Conservation (phyloP, 2,113 vertebrate species). For the Pachypanchax playfairii region DNA sequence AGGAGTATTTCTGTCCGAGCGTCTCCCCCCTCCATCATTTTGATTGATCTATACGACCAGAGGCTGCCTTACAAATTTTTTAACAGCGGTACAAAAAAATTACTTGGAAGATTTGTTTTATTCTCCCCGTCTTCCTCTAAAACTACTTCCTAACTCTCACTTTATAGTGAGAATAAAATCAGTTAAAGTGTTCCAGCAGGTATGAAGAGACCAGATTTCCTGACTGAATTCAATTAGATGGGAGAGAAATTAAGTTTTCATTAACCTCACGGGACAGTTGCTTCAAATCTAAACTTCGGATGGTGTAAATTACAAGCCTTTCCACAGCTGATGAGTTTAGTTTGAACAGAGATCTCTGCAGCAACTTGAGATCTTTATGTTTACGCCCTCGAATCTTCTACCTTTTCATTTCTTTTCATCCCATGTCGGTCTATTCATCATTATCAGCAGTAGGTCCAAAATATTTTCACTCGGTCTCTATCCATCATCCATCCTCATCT, state of each 20-base stretch:
- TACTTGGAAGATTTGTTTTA: slow-evolving; percentile 46
- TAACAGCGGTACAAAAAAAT: slow-evolving; percentile 25
- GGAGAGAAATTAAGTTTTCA: slow-evolving; percentile 49
- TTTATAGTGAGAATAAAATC: slow-evolving; percentile 34
- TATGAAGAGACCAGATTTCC: slow-evolving; percentile 43
- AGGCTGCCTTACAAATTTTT: slow-evolving; percentile 36
- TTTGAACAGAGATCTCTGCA: slow-evolving; percentile 7
- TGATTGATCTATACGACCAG: slow-evolving; percentile 53
- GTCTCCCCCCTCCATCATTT: slow-evolving; percentile 26
- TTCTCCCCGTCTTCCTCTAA: slow-evolving; percentile 2
- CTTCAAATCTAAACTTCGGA: slow-evolving; percentile 39
- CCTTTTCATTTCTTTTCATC: slow-evolving; percentile 20
- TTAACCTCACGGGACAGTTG: slow-evolving; percentile 46
- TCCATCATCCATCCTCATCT: slow-evolving; percentile 63
- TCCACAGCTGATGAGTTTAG: slow-evolving; percentile 41
- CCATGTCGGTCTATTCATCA: slow-evolving; percentile 55
- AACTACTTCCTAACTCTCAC: slow-evolving; percentile 32
- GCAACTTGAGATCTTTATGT: not conserved
- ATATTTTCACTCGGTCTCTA: slow-evolving; percentile 40
- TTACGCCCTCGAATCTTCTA: slow-evolving; percentile 8
- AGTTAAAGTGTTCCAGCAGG: slow-evolving; percentile 37
- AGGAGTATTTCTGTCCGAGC: slow-evolving; percentile 45
- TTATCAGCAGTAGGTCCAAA: slow-evolving; percentile 49
- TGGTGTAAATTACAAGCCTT: slow-evolving; percentile 37
- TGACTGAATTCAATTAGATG: slow-evolving; percentile 40